These are phyloP conservation scores for Ericerus pela DNA, from an alignment of 1,140 invertebrate species.

Conservation along the genomic window DNA sequence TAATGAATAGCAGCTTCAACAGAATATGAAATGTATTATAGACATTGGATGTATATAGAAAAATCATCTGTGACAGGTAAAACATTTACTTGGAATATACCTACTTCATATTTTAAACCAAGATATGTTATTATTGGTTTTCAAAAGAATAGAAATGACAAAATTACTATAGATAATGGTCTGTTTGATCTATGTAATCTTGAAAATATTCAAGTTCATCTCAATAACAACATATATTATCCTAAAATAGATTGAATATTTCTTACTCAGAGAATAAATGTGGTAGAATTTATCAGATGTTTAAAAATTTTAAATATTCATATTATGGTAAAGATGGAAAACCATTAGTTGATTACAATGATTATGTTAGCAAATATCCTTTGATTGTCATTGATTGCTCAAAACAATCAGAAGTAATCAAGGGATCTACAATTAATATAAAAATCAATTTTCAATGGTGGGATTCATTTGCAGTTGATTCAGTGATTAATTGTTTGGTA, in stretches of 20 bases:
- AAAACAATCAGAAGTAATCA: conserved; percentile 10
- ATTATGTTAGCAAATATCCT: conserved; percentile 10
- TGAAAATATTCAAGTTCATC: too few species aligned
- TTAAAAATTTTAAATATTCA: conserved; percentile 11
- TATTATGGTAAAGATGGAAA: conserved; percentile 12
- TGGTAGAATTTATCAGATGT: conserved; percentile 12
- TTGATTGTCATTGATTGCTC: conserved; percentile 9
- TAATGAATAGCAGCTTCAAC: too few species aligned
- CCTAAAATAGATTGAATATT: conserved; percentile 11
- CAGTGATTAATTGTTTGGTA: conserved; percentile 9
- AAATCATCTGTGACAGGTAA: too few species aligned
- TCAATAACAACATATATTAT: too few species aligned
- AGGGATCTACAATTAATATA: conserved; percentile 9
- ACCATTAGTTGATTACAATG: conserved; percentile 11
- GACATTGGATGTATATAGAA: too few species aligned
- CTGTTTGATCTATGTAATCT: too few species aligned
- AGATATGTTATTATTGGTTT: too few species aligned
- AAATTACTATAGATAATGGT: too few species aligned
- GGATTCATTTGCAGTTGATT: conserved; percentile 12
- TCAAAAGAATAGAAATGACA: too few species aligned
- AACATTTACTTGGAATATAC: too few species aligned
- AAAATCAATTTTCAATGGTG: conserved; percentile 9
- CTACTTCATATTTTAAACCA: too few species aligned
- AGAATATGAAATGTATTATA: too few species aligned
- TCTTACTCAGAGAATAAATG: conserved; percentile 11